phyloP scores from a whole-genome alignment of 2,113 vertebrate species.

The Rhineura floridana region DNA sequence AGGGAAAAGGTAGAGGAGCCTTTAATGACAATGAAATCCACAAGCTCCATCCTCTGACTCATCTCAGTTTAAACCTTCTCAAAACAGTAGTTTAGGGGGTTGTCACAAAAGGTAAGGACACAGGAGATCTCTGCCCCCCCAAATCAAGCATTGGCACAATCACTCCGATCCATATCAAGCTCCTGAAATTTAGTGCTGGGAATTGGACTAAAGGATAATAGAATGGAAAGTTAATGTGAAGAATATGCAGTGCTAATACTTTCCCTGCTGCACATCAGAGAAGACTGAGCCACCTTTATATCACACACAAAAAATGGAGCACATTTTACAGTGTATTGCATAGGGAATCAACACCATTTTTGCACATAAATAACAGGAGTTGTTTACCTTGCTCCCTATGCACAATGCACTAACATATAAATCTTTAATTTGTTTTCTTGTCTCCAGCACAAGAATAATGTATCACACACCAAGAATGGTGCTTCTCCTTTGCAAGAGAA shows the following conservation, averaged over 20 bases:
- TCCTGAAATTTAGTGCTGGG: neutral
- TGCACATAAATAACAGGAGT: neutral
- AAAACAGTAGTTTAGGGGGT: neutral
- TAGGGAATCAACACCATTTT: neutral
- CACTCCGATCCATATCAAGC: neutral
- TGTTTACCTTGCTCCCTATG: neutral
- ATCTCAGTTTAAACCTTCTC: neutral
- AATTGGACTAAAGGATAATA: neutral
- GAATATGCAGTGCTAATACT: neutral
- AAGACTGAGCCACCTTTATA: neutral
- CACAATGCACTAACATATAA: neutral
- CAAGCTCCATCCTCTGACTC: neutral
- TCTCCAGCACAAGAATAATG: neutral
- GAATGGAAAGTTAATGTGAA: neutral
- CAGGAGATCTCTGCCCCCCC: neutral
- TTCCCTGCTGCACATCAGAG: neutral
- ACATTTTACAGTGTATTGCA: neutral
- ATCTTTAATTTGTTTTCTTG: conserved; percentile 8
- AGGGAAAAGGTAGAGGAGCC: neutral
- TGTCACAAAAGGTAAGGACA: neutral
- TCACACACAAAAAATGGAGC: neutral
- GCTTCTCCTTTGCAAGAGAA: conserved; percentile 8
- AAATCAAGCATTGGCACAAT: neutral
- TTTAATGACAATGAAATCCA: neutral
- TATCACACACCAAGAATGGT: neutral